Base-by-base conservation (phyloP, 2,797 vertebrate genomes). In the Ctenochaetus hawaiiensis region DNA sequence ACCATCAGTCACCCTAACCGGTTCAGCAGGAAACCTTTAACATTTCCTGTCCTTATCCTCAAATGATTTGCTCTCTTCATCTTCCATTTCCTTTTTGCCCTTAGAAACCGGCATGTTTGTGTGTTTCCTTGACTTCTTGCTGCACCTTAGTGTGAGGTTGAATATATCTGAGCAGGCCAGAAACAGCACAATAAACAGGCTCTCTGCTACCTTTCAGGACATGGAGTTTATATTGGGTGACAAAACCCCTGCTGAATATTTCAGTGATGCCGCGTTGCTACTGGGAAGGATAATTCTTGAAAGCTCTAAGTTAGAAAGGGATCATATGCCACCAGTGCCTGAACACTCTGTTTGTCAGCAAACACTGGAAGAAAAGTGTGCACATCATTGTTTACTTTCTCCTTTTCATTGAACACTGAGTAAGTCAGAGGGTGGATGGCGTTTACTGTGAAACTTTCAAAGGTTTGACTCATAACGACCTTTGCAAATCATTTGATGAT, bases 171-270 rank as follows among this genome's bases (percentile, higher is more conserved):
- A 2, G 47, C 23, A 37, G 51, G 18, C 10, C 8, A 12, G 58
- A 6, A 69, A 61, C 22, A 79, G 60, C 53, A 63, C 57, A 78
- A 76, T 51, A 60, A 54, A 56, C 26, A 37, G 1, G 9, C 66
- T 47, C 62, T 61, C 57, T 62, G 72, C 58, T 73, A n/a, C 66
- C 34, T 82, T 65, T 63, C 43, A 67, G 72, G 75, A 75, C 79
- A 43, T 49, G 8, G 58, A 57, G 79, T 77, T 89, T 83, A 80
- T 71, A 75, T 81, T 34, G 75, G 86, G 73, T 81, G 49, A 83
- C 71, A 70, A 20, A 43, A 4, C 37, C 48, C 52, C 63, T 43
- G 59, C 34, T 84, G 86, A 85, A 85, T 83, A 81, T 87, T 78
- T 77, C 63, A 85, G 22, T 65, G 74, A 68, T 52, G 16, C 60